These are phyloP conservation scores for Polyergus mexicanus DNA, from an alignment of 1,140 invertebrate genomes.

Conservation along the genomic window DNA sequence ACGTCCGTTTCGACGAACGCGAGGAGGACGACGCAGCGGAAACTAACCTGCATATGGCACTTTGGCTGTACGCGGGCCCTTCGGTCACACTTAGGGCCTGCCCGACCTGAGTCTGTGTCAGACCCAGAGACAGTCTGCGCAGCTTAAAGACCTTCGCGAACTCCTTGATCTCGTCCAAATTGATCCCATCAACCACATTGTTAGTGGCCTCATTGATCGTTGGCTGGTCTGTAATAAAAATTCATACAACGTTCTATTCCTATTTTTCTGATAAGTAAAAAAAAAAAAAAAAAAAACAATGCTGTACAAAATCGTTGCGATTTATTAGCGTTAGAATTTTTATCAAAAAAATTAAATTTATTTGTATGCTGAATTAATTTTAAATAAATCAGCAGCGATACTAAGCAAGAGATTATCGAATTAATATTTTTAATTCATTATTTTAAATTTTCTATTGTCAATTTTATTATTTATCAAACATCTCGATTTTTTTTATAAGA, in stretches of 20 bases:
- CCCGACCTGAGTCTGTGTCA: constrained; percentile 98
- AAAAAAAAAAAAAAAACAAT: constrained; percentile 2
- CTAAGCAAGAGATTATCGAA: background rate
- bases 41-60: constrained; percentile 98
- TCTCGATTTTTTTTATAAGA: background rate
- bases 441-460: background rate
- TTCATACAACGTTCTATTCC: background rate
- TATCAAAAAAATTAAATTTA: background rate
- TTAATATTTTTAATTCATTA: background rate
- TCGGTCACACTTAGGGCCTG: constrained; percentile 98
- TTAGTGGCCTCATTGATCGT: constrained; percentile 97
- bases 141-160: constrained; percentile 99
- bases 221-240: constrained; percentile 91
- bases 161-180: constrained; percentile 99
- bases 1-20: constrained; percentile 61
- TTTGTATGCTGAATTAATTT: background rate
- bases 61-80: constrained; percentile 99
- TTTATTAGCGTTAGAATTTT: background rate
- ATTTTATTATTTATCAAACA: background rate
- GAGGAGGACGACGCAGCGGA: constrained; percentile 26
- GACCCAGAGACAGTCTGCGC: constrained; percentile 95
- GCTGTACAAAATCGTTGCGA: background rate
- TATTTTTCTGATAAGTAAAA: background rate
- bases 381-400: constrained; percentile 1
- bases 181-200: constrained; percentile 98